phyloP scores from a whole-genome alignment of 2,113 vertebrate species.

The Aptenodytes patagonicus region DNA sequence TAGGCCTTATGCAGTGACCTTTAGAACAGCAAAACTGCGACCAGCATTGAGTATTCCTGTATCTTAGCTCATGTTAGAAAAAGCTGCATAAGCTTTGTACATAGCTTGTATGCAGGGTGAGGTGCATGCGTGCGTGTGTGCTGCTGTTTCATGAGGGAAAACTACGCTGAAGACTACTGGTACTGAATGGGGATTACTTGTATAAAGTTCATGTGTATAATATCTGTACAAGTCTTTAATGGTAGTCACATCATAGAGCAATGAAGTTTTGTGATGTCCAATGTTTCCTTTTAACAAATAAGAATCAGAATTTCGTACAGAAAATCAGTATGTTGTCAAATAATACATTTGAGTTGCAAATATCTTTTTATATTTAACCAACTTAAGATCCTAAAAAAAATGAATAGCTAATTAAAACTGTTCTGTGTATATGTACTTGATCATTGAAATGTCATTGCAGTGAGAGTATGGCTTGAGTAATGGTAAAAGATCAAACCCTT shows the following conservation, averaged over 20 bases:
- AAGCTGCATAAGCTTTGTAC: neutral
- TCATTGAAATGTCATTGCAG: neutral
- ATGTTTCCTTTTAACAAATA: neutral
- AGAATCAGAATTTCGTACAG: neutral
- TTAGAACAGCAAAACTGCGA: neutral
- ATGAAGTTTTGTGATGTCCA: neutral
- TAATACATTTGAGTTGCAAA: neutral
- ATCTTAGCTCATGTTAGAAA: neutral
- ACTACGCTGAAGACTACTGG: neutral
- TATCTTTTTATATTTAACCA: neutral
- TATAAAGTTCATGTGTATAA: neutral
- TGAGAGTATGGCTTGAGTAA: neutral
- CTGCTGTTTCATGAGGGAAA: neutral
- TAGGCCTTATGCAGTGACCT: neutral
- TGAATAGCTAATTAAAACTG: neutral
- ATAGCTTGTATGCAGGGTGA: neutral
- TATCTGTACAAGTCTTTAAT: neutral
- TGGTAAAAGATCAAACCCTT: neutral
- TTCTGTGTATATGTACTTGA: neutral
- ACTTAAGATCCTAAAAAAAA: neutral
- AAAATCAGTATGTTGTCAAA: neutral
- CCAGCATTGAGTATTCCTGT: neutral
- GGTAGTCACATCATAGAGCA: neutral
- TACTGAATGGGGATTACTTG: neutral
- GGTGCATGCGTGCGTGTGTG: neutral